These are phyloP conservation scores for Parascotia fuliginaria DNA, from an alignment of 2,888 invertebrate genomes.

Conservation along the genomic window DNA sequence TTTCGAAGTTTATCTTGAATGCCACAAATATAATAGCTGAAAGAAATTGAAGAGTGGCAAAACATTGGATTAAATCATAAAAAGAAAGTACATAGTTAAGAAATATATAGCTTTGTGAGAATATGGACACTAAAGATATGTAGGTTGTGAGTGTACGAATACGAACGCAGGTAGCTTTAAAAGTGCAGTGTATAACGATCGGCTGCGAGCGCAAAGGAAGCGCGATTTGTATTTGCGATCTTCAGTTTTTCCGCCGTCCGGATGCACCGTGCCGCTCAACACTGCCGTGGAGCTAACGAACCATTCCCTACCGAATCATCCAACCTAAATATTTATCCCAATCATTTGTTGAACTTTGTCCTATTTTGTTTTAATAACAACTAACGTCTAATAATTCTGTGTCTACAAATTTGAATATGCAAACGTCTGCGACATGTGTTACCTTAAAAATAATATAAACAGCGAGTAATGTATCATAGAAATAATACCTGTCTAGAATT, in stretches of 20 bases:
- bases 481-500: too few relatives aligned
- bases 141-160: background rate
- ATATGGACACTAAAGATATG: slow-evolving; percentile 13
- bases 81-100: background rate
- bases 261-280: slow-evolving; percentile 65
- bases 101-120: slow-evolving; percentile 6
- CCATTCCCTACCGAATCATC: slow-evolving; percentile 65
- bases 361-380: slow-evolving; percentile 46
- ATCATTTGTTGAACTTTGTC: slow-evolving; percentile 61
- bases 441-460: too few relatives aligned
- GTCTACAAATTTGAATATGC: background rate
- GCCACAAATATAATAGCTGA: too few relatives aligned
- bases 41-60: too few relatives aligned
- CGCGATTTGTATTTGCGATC: slow-evolving; percentile 77
- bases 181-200: slow-evolving; percentile 4
- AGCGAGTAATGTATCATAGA: too few relatives aligned
- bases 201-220: slow-evolving; percentile 45
- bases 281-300: slow-evolving; percentile 75
- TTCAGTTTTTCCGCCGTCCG: slow-evolving; percentile 71
- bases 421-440: background rate
- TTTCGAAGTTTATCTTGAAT: too few relatives aligned
- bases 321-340: slow-evolving; percentile 70
- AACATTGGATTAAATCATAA: too few relatives aligned
- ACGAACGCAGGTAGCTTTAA: background rate
- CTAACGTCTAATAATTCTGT: slow-evolving; percentile 5